Evolutionary conservation across 1,140 invertebrate species (phyloP).

Genomic region (Lordiphosa stackelbergi): DNA sequence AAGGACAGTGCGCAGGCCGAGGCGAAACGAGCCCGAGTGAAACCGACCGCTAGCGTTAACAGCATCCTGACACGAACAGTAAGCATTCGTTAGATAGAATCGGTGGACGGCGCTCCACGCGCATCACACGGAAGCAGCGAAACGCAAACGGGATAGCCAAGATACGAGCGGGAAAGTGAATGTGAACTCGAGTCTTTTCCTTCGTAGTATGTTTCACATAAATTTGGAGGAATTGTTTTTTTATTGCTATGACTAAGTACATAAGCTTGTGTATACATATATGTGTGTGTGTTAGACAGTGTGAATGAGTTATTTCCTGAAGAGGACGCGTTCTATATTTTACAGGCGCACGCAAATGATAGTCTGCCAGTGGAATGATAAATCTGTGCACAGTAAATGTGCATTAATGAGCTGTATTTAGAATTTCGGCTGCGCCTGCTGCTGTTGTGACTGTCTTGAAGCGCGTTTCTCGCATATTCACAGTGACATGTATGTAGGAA

Average conservation of each 20-base stretch:
- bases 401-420: no score
- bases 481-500: neutral
- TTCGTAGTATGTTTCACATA: constrained; percentile 14
- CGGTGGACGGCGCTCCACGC: constrained; percentile 23
- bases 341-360: constrained; percentile 11
- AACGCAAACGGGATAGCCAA: neutral
- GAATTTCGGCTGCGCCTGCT: no score
- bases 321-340: neutral
- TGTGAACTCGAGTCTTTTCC: constrained; percentile 28
- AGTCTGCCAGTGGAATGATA: neutral
- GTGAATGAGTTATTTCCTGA: constrained; percentile 9
- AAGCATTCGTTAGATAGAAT: constrained; percentile 48
- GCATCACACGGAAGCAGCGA: constrained; percentile 7
- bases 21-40: neutral
- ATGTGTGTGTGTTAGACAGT: neutral
- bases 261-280: neutral
- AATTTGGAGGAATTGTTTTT: constrained; percentile 2
- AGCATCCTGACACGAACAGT: constrained; percentile 22
- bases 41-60: neutral
- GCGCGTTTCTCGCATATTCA: constrained; percentile 1
- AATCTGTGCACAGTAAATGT: neutral
- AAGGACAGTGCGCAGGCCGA: constrained; percentile 2
- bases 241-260: no score
- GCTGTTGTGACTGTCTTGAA: no score
- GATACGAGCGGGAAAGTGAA: constrained; percentile 32